A percentile compares a stretch with the other conserved stretches of the same genome.
Conservation (phyloP, 30 jellyfish, hydroid and myxozoan species). For the Clytia hemisphaerica region DNA sequence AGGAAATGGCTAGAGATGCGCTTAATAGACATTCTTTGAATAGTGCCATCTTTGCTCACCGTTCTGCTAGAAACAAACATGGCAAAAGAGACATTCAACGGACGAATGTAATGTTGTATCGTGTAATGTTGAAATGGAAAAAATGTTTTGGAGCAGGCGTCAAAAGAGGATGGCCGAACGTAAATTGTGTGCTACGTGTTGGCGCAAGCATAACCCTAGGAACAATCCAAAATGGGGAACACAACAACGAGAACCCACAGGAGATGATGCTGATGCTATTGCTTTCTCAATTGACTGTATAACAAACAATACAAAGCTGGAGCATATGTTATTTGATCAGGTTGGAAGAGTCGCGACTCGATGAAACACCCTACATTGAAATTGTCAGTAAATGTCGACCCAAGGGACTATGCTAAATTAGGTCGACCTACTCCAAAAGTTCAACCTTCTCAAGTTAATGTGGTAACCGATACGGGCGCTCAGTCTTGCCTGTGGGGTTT, state of each 20-base stretch:
- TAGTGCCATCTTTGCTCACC: too few species aligned
- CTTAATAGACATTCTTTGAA: neutral
- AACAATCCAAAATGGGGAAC: too few species aligned
- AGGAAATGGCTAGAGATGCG: constrained; percentile 1
- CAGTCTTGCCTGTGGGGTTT: too few species aligned
- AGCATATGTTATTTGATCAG: neutral
- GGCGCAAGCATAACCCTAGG: neutral
- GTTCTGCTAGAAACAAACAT: too few species aligned
- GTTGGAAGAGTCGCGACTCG: constrained; percentile 1
- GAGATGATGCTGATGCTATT: neutral
- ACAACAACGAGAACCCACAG: neutral
- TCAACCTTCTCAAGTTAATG: too few species aligned
- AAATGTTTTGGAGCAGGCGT: neutral
- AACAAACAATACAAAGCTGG: neutral
- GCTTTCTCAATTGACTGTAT: neutral
- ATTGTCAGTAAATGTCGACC: neutral
- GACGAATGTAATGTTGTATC: neutral
- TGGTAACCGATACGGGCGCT: too few species aligned
- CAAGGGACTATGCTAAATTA: too few species aligned
- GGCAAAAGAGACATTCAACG: neutral
- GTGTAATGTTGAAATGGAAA: neutral
- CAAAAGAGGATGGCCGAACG: constrained; percentile 2
- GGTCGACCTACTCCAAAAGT: too few species aligned
- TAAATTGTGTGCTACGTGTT: neutral
- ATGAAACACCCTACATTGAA: neutral